Evolutionary conservation across 2,797 vertebrate genomes (phyloP).

Genomic region (Eupleurogrammus muticus): DNA sequence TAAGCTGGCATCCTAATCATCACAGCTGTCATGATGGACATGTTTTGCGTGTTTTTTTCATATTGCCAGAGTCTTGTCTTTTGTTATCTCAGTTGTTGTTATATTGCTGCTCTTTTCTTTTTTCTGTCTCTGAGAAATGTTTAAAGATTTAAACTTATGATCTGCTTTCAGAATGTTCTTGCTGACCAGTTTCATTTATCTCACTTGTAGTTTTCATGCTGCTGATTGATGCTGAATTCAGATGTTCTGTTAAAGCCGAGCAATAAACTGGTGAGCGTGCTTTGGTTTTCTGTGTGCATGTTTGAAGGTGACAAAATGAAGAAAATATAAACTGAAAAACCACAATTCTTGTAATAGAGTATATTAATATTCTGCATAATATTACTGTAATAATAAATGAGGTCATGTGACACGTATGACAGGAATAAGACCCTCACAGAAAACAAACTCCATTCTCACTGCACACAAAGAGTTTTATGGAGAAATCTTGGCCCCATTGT

Average conservation of each 20-base stretch:
- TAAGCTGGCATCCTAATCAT: constrained; percentile 13
- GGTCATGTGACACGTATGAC: background rate
- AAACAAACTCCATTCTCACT: constrained; percentile 48
- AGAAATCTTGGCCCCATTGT: constrained; percentile 76
- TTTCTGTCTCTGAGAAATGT: background rate
- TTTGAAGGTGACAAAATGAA: background rate
- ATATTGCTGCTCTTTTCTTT: background rate
- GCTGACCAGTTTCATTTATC: background rate
- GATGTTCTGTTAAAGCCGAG: constrained; percentile 3
- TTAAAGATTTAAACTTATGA: background rate
- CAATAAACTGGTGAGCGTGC: background rate
- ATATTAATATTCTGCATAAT: background rate
- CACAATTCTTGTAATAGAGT: background rate
- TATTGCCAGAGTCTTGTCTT: background rate
- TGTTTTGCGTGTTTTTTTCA: background rate
- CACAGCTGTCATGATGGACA: background rate
- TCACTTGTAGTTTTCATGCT: background rate
- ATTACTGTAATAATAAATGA: background rate
- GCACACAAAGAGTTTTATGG: constrained; percentile 68
- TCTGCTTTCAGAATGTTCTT: background rate
- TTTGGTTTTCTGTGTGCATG: background rate
- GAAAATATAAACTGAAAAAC: background rate
- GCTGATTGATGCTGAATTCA: constrained; percentile 1
- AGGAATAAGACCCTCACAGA: constrained; percentile 23
- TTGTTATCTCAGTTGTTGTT: background rate